phyloP scores from a whole-genome alignment of 2,113 vertebrate genomes.

The Anolis carolinensis region DNA sequence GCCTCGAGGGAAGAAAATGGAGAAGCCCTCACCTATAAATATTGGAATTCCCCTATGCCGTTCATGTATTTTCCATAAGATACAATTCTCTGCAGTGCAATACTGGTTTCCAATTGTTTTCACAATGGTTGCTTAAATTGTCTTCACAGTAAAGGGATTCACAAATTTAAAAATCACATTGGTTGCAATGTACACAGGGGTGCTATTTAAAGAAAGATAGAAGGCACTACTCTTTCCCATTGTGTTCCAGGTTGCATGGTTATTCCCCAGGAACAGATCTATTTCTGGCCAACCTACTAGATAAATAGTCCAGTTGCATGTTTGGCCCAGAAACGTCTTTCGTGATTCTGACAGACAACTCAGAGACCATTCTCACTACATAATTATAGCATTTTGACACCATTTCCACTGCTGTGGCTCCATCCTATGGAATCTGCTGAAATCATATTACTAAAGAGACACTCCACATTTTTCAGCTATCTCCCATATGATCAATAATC shows the following conservation, averaged over 20 bases:
- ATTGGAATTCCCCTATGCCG: slow-evolving; percentile 3
- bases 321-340: background rate
- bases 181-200: background rate
- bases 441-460: too few species aligned
- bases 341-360: background rate
- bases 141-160: background rate
- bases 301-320: background rate
- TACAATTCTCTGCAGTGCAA: background rate
- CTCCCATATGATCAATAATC: too few species aligned
- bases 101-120: background rate
- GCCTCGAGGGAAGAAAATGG: slow-evolving; percentile 23
- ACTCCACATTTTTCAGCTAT: too few species aligned
- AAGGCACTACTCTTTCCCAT: background rate
- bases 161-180: background rate
- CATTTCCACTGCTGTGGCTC: too few species aligned
- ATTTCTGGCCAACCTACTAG: background rate
- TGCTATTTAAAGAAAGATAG: background rate
- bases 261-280: background rate
- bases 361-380: too few species aligned
- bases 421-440: too few species aligned
- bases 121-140: background rate
- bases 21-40: slow-evolving; percentile 15
- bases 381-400: too few species aligned
- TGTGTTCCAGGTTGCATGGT: background rate
- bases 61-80: background rate